A percentile compares a stretch with the other conserved stretches of the same genome.
Evolutionary conservation across 2,113 vertebrate species (phyloP).

Genomic region (Cardinalis cardinalis): DNA sequence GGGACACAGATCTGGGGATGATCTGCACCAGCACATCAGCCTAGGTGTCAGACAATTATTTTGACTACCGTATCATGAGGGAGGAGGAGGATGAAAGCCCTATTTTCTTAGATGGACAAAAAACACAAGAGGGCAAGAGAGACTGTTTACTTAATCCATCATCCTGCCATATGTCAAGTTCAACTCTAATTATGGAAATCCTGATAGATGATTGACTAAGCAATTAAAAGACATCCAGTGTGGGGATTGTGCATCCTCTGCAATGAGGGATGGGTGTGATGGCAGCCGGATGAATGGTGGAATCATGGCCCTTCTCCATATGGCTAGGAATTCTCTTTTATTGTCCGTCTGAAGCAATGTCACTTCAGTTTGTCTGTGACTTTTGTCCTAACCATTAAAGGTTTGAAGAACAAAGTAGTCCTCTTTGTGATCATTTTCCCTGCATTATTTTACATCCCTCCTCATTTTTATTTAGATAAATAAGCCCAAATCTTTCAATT

Average conservation of each 20-base stretch:
- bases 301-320: not conserved
- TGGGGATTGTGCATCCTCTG: not conserved
- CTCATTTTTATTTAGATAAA: not conserved
- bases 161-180: not conserved
- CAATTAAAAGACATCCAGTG: not conserved
- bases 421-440: not conserved
- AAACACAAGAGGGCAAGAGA: not conserved
- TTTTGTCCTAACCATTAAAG: not conserved
- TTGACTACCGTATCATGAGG: not conserved
- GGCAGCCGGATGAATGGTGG: not conserved
- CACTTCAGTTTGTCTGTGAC: not conserved
- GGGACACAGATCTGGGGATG: not conserved
- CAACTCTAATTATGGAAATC: slow-evolving; percentile 6
- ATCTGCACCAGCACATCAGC: not conserved
- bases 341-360: not conserved
- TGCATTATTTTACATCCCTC: not conserved
- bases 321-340: not conserved
- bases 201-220: not conserved
- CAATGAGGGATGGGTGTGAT: not conserved
- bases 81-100: not conserved
- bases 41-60: not conserved
- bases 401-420: not conserved
- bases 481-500: not conserved
- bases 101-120: not conserved
- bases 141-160: not conserved